phyloP scores from a whole-genome alignment of 2,888 invertebrate genomes.

The Ormia ochracea region DNA sequence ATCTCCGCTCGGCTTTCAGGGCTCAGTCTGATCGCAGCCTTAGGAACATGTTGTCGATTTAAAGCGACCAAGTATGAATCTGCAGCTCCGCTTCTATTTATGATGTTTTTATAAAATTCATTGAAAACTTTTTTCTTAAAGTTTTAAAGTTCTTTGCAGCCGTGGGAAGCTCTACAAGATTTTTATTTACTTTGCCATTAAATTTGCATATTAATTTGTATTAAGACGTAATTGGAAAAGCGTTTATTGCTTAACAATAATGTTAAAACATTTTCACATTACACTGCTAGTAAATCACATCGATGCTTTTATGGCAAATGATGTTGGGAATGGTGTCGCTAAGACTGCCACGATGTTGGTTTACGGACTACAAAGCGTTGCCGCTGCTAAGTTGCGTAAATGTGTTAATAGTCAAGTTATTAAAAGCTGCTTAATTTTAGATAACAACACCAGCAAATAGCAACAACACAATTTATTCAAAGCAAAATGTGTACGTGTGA shows the following conservation, averaged over 20 bases:
- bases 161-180: no score
- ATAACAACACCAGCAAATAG: conserved; percentile 1
- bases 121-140: no score
- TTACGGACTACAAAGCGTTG: conserved; percentile 35
- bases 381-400: conserved; percentile 55
- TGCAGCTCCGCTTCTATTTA: no score
- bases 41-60: no score
- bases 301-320: conserved; percentile 13
- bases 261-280: neutral
- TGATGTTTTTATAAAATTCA: no score
- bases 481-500: neutral
- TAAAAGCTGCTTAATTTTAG: conserved; percentile 51
- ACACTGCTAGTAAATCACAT: conserved; percentile 31
- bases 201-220: neutral
- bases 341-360: neutral
- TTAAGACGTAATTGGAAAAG: neutral
- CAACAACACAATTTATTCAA: conserved; percentile 18
- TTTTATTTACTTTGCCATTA: no score
- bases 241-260: neutral
- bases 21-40: no score
- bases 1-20: no score
- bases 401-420: conserved; percentile 60
- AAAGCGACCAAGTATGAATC: no score
- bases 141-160: no score
- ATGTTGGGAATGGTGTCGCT: conserved; percentile 1